Percentiles rank a stretch among this genome's conserved stretches.
Evolutionary conservation across 2,888 invertebrate genomes (phyloP).

Genomic region (Synanthedon formicaeformis): DNA sequence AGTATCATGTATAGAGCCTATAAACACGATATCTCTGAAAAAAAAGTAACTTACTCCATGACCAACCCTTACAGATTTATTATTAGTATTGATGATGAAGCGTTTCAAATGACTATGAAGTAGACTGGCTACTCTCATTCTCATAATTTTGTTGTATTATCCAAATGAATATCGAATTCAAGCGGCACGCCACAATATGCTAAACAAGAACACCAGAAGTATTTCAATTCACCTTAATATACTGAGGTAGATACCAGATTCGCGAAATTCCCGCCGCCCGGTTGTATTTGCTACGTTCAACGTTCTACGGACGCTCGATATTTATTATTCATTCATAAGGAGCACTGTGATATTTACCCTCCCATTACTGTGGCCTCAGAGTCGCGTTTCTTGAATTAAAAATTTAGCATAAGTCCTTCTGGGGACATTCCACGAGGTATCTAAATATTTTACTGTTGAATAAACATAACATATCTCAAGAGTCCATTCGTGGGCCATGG

Average conservation of each 20-base stretch:
- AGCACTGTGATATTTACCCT: conserved; percentile 60
- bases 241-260: neutral
- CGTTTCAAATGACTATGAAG: too few relatives aligned
- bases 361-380: conserved; percentile 49
- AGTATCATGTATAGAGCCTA: too few relatives aligned
- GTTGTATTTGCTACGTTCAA: conserved; percentile 27
- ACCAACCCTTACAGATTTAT: too few relatives aligned
- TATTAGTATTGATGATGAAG: too few relatives aligned
- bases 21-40: too few relatives aligned
- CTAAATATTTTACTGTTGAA: conserved; percentile 27
- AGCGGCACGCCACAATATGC: neutral
- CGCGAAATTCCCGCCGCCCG: conserved; percentile 22
- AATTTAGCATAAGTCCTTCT: conserved; percentile 44
- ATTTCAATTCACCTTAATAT: neutral
- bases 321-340: conserved; percentile 62
- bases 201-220: neutral
- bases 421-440: conserved; percentile 19
- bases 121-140: too few relatives aligned
- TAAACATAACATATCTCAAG: conserved; percentile 14
- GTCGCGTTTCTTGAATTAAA: conserved; percentile 57
- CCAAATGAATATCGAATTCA: neutral
- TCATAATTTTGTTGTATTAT: neutral
- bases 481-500: too few relatives aligned
- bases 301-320: conserved; percentile 33
- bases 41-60: too few relatives aligned